A percentile compares a stretch with the other conserved stretches of the same genome.
Evolutionary conservation across 2,888 invertebrate genomes (phyloP).

Genomic region (Geotrupes spiniger): DNA sequence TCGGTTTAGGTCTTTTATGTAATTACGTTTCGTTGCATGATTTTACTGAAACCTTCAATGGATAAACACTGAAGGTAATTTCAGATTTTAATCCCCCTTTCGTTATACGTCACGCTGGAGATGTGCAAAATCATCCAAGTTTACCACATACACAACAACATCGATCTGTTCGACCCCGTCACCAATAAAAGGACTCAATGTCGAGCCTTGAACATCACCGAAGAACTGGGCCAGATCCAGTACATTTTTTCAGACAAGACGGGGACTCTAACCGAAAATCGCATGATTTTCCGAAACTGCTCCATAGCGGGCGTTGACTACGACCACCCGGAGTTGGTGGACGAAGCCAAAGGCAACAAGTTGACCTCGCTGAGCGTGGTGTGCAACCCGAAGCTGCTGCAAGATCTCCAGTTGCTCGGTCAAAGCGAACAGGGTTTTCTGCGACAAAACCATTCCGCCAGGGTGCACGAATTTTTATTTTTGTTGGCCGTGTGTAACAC

Average conservation of each 20-base stretch:
- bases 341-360: slow-evolving; percentile 53
- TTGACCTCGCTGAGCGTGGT: slow-evolving; percentile 51
- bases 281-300: slow-evolving; percentile 93
- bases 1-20: not conserved
- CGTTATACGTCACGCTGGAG: slow-evolving; percentile 95
- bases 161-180: slow-evolving; percentile 79
- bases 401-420: slow-evolving; percentile 49
- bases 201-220: slow-evolving; percentile 93
- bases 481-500: slow-evolving; percentile 94
- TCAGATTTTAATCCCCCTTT: slow-evolving; percentile 93
- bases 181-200: slow-evolving; percentile 84
- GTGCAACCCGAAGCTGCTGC: slow-evolving; percentile 55
- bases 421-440: slow-evolving; percentile 37
- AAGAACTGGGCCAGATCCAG: slow-evolving; percentile 93
- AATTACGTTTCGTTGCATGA: no score
- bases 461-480: slow-evolving; percentile 85
- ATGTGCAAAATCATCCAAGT: slow-evolving; percentile 94
- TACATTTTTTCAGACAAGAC: slow-evolving; percentile 98
- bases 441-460: slow-evolving; percentile 59
- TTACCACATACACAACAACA: slow-evolving; percentile 90
- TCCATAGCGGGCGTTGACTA: slow-evolving; percentile 88
- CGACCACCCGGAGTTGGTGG: slow-evolving; percentile 73
- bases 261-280: slow-evolving; percentile 95
- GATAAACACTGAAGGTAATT: no score
- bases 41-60: no score